Evolutionary conservation across 2,888 invertebrate genomes (phyloP).

Genomic region (Trachelus tabidus): DNA sequence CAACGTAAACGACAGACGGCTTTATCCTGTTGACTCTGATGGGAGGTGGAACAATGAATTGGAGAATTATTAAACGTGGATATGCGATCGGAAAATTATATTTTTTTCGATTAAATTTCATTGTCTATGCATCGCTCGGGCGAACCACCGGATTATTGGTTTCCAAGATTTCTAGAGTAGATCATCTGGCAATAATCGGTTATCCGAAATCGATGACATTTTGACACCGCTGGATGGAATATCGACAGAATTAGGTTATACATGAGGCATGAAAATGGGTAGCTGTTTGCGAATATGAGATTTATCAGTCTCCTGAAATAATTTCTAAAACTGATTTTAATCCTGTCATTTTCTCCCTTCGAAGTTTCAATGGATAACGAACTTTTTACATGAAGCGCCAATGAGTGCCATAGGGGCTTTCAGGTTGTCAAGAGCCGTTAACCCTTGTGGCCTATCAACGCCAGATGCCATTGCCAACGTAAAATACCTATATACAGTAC

Average conservation of each 20-base stretch:
- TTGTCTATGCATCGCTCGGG: neutral
- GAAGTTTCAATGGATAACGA: neutral
- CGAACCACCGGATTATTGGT: neutral
- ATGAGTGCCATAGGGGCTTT: neutral
- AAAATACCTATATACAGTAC: conserved; percentile 30
- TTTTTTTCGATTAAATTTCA: neutral
- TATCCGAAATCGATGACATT: neutral
- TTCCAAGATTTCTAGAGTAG: neutral
- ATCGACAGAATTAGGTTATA: neutral
- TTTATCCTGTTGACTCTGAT: neutral
- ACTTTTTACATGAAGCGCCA: neutral
- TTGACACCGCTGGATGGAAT: neutral
- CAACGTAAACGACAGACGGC: neutral
- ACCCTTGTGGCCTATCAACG: conserved; percentile 50
- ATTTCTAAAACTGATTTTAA: neutral
- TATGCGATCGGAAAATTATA: neutral
- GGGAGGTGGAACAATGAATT: neutral
- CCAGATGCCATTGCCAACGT: conserved; percentile 54
- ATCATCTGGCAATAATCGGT: neutral
- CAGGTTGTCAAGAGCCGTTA: conserved; percentile 15
- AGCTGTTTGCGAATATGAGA: neutral
- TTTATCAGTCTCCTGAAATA: neutral
- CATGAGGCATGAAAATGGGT: neutral
- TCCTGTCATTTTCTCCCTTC: neutral
- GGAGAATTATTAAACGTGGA: neutral